phyloP scores from a whole-genome alignment of 1,140 invertebrate species.

The Hyles euphorbiae region DNA sequence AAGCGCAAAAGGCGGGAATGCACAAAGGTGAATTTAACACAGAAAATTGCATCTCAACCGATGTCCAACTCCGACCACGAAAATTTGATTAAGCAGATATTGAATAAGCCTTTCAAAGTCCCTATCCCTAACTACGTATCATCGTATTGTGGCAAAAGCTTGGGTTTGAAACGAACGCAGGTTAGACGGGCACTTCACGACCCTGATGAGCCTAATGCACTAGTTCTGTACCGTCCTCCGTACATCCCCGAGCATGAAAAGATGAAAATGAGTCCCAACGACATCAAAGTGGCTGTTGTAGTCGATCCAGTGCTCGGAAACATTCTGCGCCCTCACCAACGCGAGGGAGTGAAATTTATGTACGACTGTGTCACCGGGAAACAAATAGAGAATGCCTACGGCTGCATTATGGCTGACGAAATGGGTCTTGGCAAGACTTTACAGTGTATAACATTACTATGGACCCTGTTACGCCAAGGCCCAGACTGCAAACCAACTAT shows the following conservation, averaged over 20 bases:
- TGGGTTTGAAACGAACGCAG: slow-evolving; percentile 73
- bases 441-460: slow-evolving; percentile 97
- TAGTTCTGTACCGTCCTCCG: slow-evolving; percentile 93
- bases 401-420: slow-evolving; percentile 99
- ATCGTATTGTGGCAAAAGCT: slow-evolving; percentile 80
- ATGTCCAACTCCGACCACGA: slow-evolving; percentile 75
- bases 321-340: slow-evolving; percentile 97
- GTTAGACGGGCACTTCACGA: slow-evolving; percentile 88
- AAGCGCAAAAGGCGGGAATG: slow-evolving; percentile 64
- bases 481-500: slow-evolving; percentile 91
- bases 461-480: slow-evolving; percentile 94
- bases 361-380: slow-evolving; percentile 98
- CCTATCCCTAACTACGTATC: slow-evolving; percentile 94
- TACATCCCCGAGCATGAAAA: slow-evolving; percentile 87
- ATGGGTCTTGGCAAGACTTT: slow-evolving; percentile 98
- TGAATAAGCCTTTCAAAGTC: slow-evolving; percentile 95
- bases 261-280: slow-evolving; percentile 81
- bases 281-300: slow-evolving; percentile 90
- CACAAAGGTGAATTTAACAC: slow-evolving; percentile 49
- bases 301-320: slow-evolving; percentile 95
- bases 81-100: slow-evolving; percentile 84
- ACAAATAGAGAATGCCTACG: slow-evolving; percentile 91
- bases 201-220: slow-evolving; percentile 94
- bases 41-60: slow-evolving; percentile 48
- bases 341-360: slow-evolving; percentile 99